A percentile compares a stretch with the other conserved stretches of the same genome.
Conservation (phyloP, 1,140 invertebrate genomes). For the Drosophila eugracilis region DNA sequence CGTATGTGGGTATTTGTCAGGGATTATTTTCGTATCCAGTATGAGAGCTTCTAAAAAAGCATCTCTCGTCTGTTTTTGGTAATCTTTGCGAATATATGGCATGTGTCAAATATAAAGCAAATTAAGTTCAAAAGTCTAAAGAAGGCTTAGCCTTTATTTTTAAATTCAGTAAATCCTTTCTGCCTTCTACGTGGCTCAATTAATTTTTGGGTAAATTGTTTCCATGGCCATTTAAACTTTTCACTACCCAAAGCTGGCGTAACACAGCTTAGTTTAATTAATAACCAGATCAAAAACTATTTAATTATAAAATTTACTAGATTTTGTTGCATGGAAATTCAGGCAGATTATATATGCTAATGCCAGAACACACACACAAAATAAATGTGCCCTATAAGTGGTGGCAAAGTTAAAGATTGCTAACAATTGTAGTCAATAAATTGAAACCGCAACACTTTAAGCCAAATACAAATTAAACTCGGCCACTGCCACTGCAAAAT, state of each 20-base stretch:
- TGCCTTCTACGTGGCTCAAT: not conserved
- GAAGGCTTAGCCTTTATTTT: not conserved
- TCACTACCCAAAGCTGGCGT: too few species aligned
- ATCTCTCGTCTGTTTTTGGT: not conserved
- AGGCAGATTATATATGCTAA: too few species aligned
- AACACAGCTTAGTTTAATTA: not conserved
- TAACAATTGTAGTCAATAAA: not conserved
- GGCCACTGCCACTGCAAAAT: too few species aligned
- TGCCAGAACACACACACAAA: not conserved
- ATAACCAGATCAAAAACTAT: not conserved
- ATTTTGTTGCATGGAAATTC: conserved; percentile 1
- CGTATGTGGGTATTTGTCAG: conserved; percentile 1
- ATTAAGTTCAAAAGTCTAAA: too few species aligned
- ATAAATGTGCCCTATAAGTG: too few species aligned
- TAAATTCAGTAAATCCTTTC: not conserved
- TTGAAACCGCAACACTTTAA: conserved; percentile 17
- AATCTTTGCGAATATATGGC: not conserved
- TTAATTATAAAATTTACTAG: not conserved
- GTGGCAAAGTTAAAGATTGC: not conserved
- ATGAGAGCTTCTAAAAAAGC: not conserved
- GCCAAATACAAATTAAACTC: conserved; percentile 25
- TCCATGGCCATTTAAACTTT: not conserved
- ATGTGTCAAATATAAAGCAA: conserved; percentile 4
- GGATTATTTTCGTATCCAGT: conserved; percentile 13
- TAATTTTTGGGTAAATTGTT: not conserved